phyloP scores from a whole-genome alignment of 2,797 vertebrate genomes.

The Schizothorax lantsangensis region DNA sequence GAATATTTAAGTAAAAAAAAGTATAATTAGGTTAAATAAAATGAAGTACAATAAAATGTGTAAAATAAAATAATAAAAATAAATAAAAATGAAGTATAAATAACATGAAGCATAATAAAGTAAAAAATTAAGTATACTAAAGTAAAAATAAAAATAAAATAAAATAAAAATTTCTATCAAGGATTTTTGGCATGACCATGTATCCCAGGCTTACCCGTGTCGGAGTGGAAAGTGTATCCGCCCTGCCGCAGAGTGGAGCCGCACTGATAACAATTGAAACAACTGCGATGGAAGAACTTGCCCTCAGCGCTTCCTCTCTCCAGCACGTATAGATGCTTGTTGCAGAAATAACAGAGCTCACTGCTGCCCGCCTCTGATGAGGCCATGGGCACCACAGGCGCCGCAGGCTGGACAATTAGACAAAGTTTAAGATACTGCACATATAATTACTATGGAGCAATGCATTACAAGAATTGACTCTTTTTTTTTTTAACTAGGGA shows the following conservation, averaged over 20 bases:
- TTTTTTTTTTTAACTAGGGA: no score
- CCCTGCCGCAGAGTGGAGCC: constrained; percentile 86
- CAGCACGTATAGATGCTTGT: constrained; percentile 84
- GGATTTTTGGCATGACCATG: no score
- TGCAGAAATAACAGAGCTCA: constrained; percentile 89
- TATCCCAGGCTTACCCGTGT: constrained; percentile 76
- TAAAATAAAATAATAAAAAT: neutral
- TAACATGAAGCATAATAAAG: no score
- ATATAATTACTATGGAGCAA: neutral
- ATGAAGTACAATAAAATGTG: neutral
- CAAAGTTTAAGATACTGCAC: neutral
- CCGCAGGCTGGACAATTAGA: neutral
- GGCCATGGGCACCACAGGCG: constrained; percentile 64
- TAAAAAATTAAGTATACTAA: neutral
- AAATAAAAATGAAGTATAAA: no score
- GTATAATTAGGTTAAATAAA: neutral
- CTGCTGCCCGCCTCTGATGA: constrained; percentile 68
- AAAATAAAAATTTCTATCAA: neutral
- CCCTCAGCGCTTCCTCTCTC: constrained; percentile 88
- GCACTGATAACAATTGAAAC: constrained; percentile 87
- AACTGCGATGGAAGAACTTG: constrained; percentile 92
- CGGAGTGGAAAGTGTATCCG: constrained; percentile 80
- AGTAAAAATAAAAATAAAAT: neutral
- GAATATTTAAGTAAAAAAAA: neutral
- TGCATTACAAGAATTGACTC: neutral